Evolutionary conservation across 1,140 invertebrate species (phyloP).

Genomic region (Phocides pigmalion): DNA sequence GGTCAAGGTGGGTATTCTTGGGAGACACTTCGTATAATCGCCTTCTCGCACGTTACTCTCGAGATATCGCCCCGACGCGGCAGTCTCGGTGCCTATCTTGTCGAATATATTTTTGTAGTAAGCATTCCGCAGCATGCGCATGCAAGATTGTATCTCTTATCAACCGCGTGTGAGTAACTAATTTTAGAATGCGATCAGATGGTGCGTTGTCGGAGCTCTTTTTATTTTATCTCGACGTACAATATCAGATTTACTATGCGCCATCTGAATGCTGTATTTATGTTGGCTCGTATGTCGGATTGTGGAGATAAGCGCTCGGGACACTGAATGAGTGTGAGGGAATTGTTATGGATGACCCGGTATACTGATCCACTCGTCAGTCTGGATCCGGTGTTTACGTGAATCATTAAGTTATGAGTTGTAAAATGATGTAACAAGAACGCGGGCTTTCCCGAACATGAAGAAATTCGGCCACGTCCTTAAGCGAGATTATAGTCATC

Average conservation of each 20-base stretch:
- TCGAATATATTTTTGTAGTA: constrained; percentile 58
- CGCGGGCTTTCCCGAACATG: constrained; percentile 41
- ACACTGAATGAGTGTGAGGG: constrained; percentile 28
- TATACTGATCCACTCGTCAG: constrained; percentile 36
- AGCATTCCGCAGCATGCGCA: constrained; percentile 48
- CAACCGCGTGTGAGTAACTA: constrained; percentile 48
- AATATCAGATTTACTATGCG: constrained; percentile 30
- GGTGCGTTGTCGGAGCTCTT: constrained; percentile 15
- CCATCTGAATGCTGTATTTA: constrained; percentile 30
- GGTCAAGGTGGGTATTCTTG: constrained; percentile 26
- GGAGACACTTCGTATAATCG: constrained; percentile 38
- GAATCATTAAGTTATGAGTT: constrained; percentile 49
- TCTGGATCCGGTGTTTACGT: constrained; percentile 45
- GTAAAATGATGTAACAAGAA: constrained; percentile 48
- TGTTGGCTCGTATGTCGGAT: constrained; percentile 33
- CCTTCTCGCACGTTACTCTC: constrained; percentile 42
- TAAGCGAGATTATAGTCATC: constrained; percentile 35
- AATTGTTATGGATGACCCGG: constrained; percentile 32
- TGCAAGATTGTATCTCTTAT: constrained; percentile 53
- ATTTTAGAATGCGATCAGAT: constrained; percentile 52
- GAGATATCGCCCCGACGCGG: constrained; percentile 42
- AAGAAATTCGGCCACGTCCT: constrained; percentile 49
- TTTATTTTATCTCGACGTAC: constrained; percentile 23
- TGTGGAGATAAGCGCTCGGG: constrained; percentile 17
- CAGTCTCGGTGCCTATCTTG: constrained; percentile 31